A percentile compares a stretch with the other conserved stretches of the same genome.
Evolutionary conservation across 2,888 invertebrate species (phyloP).

Genomic region (Auanema sp.): DNA sequence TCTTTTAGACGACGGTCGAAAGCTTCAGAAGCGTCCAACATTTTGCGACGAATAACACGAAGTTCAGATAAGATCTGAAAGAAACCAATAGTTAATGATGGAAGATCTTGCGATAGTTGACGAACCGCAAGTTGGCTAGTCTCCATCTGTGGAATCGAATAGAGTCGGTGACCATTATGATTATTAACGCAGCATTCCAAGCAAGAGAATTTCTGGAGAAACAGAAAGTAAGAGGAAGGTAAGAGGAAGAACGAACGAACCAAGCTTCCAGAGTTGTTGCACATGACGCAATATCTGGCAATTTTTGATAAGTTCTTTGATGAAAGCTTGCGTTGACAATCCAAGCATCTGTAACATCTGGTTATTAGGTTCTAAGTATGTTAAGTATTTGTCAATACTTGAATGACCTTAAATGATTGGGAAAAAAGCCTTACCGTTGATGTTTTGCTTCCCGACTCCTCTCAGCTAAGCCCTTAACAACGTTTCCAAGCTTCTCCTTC

Average conservation of each 20-base stretch:
- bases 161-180: slow-evolving; percentile 56
- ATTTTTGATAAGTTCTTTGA: slow-evolving; percentile 33
- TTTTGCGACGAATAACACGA: slow-evolving; percentile 29
- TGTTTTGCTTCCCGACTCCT: slow-evolving; percentile 25
- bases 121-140: slow-evolving; percentile 42
- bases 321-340: slow-evolving; percentile 39
- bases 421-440: slow-evolving; percentile 1
- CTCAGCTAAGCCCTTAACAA: slow-evolving; percentile 22
- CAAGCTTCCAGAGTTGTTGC: slow-evolving; percentile 37
- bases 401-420: not conserved
- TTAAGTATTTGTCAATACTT: not conserved
- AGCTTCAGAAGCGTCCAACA: slow-evolving; percentile 28
- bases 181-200: slow-evolving; percentile 59
- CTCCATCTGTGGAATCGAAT: slow-evolving; percentile 46
- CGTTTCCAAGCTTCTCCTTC: slow-evolving; percentile 2
- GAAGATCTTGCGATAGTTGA: not conserved
- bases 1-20: slow-evolving; percentile 33
- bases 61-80: slow-evolving; percentile 32
- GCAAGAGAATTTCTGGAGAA: slow-evolving; percentile 43
- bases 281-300: slow-evolving; percentile 42
- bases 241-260: slow-evolving; percentile 12
- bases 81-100: not conserved
- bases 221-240: not conserved
- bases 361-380: too few relatives aligned
- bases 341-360: slow-evolving; percentile 27